phyloP scores from a whole-genome alignment of 2,113 vertebrate genomes.

The Calyptomena viridis region DNA sequence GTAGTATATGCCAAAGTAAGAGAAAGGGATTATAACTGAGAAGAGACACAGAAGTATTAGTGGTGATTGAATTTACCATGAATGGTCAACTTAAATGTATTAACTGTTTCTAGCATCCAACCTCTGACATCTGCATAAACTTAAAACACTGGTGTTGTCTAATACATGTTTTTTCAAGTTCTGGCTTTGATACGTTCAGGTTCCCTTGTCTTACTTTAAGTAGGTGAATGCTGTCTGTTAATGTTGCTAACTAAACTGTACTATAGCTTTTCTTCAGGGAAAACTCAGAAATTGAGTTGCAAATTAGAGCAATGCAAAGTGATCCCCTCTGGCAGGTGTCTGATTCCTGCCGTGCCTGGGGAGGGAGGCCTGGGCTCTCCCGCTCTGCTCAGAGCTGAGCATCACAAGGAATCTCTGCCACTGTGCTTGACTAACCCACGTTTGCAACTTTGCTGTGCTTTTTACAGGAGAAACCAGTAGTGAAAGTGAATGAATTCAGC shows the following conservation, averaged over 20 bases:
- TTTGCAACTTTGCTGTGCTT: slow-evolving; percentile 51
- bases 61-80: background rate
- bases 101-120: background rate
- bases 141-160: background rate
- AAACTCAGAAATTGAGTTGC: slow-evolving; percentile 56
- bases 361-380: background rate
- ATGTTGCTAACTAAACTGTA: slow-evolving; percentile 23
- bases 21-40: background rate
- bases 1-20: slow-evolving; percentile 13
- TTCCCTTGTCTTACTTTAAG: slow-evolving; percentile 19
- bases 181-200: slow-evolving; percentile 26
- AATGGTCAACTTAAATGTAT: background rate
- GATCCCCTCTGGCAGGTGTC: background rate
- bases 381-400: background rate
- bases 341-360: background rate
- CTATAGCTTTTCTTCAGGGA: slow-evolving; percentile 69
- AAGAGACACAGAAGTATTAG: background rate
- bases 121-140: background rate
- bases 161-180: slow-evolving; percentile 13
- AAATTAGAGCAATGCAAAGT: slow-evolving; percentile 54
- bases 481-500: background rate
- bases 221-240: slow-evolving; percentile 25
- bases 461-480: background rate
- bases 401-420: slow-evolving; percentile 23
- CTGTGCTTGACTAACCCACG: slow-evolving; percentile 50